Conservation (phyloP, 2,888 invertebrate genomes). For the Mythimna pallens region DNA sequence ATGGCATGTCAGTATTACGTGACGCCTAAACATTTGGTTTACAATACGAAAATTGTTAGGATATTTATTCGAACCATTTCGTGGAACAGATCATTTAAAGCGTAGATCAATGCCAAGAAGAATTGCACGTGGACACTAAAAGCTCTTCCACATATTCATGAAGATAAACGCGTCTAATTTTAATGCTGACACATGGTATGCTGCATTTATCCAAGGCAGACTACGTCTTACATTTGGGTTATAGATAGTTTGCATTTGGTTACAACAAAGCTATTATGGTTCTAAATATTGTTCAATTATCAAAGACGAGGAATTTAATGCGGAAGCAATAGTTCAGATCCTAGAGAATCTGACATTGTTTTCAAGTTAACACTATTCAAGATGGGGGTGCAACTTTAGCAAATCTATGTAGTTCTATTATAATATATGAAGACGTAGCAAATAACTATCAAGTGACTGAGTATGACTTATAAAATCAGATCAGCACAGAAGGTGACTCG, state of each 20-base stretch:
- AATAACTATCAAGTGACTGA: neutral
- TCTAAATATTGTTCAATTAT: neutral
- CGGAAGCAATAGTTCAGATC: neutral
- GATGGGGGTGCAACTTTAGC: neutral
- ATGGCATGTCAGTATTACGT: neutral
- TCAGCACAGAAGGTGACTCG: conserved; percentile 7
- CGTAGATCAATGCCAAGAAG: conserved; percentile 60
- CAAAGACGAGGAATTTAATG: neutral
- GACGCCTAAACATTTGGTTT: conserved; percentile 31
- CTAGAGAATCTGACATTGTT: neutral
- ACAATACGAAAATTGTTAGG: conserved; percentile 32
- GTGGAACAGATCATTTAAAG: conserved; percentile 39
- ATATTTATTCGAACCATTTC: conserved; percentile 48
- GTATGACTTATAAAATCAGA: conserved; percentile 6
- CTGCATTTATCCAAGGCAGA: conserved; percentile 13
- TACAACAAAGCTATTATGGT: neutral
- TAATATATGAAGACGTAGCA: conserved; percentile 6
- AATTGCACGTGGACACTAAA: conserved; percentile 53
- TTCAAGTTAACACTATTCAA: neutral
- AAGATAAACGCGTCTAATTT: conserved; percentile 31
- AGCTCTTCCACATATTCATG: conserved; percentile 43
- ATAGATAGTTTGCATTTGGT: conserved; percentile 8
- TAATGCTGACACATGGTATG: conserved; percentile 34
- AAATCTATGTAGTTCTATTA: neutral
- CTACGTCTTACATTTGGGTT: conserved; percentile 7